A percentile compares a stretch with the other conserved stretches of the same genome.
phyloP scores from a whole-genome alignment of 2,888 invertebrate species.

The Blastobasis lacticolella region DNA sequence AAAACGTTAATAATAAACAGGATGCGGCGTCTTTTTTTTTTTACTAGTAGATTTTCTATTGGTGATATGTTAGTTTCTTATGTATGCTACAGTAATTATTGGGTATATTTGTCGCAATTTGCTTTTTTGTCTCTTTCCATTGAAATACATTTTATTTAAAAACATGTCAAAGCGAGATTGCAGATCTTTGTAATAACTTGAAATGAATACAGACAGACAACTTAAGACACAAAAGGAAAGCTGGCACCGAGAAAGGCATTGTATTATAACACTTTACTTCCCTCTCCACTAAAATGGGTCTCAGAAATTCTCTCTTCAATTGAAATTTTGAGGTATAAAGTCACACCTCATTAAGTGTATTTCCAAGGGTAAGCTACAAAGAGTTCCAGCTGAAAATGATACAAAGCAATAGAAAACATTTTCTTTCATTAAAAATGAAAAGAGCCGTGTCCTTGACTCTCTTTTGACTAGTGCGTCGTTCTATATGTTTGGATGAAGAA shows the following conservation, averaged over 20 bases:
- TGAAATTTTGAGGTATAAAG: neutral
- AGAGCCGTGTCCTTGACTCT: slow-evolving; percentile 12
- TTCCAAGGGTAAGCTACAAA: neutral
- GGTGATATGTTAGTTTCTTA: no score
- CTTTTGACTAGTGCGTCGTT: neutral
- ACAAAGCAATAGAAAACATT: slow-evolving; percentile 12
- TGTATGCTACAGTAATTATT: no score
- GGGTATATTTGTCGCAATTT: no score
- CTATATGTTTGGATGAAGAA: neutral
- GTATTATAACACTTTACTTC: neutral
- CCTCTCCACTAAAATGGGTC: neutral
- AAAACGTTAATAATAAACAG: no score
- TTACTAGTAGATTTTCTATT: no score
- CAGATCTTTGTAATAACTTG: no score
- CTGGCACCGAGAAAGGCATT: neutral
- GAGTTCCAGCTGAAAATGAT: neutral
- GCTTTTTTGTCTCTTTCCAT: no score
- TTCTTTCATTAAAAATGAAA: slow-evolving; percentile 29
- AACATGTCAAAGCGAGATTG: no score
- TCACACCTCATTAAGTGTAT: neutral
- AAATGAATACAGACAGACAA: no score
- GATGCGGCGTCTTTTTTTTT: no score
- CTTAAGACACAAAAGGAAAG: neutral
- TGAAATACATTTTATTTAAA: no score
- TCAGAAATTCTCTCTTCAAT: neutral